Evolutionary conservation across 2,888 invertebrate species (phyloP), one percentile per base, ranked within the genome.

Genomic region (Pterostichus madidus): DNA sequence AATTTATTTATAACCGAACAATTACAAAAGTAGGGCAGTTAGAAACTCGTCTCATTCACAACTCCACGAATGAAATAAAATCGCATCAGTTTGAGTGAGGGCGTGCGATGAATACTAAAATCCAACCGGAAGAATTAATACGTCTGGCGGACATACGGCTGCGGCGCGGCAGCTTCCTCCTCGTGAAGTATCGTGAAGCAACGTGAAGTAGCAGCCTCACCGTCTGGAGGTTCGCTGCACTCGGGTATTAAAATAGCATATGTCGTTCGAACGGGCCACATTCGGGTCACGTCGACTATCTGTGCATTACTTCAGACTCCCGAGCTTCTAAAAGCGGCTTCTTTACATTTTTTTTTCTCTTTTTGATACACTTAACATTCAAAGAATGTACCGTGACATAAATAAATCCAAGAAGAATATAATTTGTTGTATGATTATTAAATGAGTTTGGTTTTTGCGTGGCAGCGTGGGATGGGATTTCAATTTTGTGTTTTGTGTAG

Each of bases 181-280:
- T 56, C 39, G 56, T 17, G 17, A 17, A 17, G 56, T 13, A 17
- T 24, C 24, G 24, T 24, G 24, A 24, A 24, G 24, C 24, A 24
- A 24, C 39, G 56, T 17, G 17, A 17, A 17, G 56, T 13, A 17
- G 15, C 4, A 13, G 17, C 8, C 56, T 56, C 35, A 35, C 17
- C 8, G 46, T 15, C 68, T 71, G 46, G 64, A 71, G 68, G 68
- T 71, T 71, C 68, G 39, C n/a, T 71, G 68, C 68, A 71, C 68
- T 39, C 56, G 15, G 44, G 75, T 77, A 77, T 77, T 77, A 77
- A 77, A 77, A 77, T 77, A 77, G 77, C 75, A 75, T 77, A 56
- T 77, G 77, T 77, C 77, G 77, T 77, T 39, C 39, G 53, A 35
- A 56, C 77, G 56, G 56, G 56, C 53, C 35, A 56, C 56, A 77